Percentiles rank a stretch among this genome's conserved stretches.
Evolutionary conservation across 1,140 invertebrate genomes (phyloP).

Genomic region (Whitmania pigra): DNA sequence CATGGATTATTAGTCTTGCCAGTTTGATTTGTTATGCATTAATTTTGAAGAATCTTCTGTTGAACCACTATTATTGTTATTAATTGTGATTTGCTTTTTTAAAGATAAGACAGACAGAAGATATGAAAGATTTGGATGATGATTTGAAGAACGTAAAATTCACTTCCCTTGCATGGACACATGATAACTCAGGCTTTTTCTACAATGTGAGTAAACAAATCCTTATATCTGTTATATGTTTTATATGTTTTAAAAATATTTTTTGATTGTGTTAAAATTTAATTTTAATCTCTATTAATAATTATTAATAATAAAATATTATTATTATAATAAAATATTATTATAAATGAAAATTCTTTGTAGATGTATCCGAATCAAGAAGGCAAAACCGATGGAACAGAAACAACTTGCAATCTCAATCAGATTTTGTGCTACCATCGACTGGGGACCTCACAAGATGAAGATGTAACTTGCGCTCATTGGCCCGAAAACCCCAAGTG

Average conservation of each 20-base stretch:
- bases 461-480: constrained; percentile 77
- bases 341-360: constrained; percentile 24
- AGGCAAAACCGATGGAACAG: constrained; percentile 72
- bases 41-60: neutral
- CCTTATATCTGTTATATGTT: too few relatives aligned
- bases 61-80: neutral
- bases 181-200: constrained; percentile 86
- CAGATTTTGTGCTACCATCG: constrained; percentile 89
- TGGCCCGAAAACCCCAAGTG: constrained; percentile 81
- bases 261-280: too few relatives aligned
- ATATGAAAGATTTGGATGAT: constrained; percentile 71
- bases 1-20: too few relatives aligned
- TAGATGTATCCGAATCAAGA: constrained; percentile 62
- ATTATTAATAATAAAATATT: too few relatives aligned
- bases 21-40: neutral
- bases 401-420: constrained; percentile 69
- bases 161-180: constrained; percentile 78
- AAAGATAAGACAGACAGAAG: constrained; percentile 46
- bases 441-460: constrained; percentile 67
- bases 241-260: too few relatives aligned
- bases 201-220: constrained; percentile 56
- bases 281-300: neutral
- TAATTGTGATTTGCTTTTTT: constrained; percentile 22
- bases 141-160: constrained; percentile 80
- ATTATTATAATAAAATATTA: too few relatives aligned